These are phyloP conservation scores for Lasioglossum baleicum DNA, from an alignment of 1,140 invertebrate genomes.

Conservation along the genomic window DNA sequence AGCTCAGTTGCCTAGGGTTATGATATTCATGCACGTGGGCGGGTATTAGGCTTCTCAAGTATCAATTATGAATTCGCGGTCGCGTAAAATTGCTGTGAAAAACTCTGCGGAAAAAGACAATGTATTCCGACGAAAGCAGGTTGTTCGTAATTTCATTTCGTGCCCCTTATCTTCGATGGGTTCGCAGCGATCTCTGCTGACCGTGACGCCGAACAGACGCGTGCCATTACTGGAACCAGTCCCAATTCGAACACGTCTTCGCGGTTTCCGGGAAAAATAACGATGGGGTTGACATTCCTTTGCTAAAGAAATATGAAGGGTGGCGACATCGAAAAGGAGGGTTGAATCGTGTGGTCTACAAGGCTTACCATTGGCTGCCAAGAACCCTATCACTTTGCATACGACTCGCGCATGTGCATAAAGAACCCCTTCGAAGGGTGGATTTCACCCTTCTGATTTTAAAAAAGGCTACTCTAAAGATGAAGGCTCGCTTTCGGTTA, in stretches of 20 bases:
- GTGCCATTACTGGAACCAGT: background rate
- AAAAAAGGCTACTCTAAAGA: slow-evolving; percentile 25
- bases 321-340: background rate
- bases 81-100: slow-evolving; percentile 29
- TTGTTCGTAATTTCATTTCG: slow-evolving; percentile 9
- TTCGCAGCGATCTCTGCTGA: background rate
- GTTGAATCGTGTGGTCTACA: background rate
- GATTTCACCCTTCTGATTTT: slow-evolving; percentile 26
- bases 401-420: slow-evolving; percentile 33
- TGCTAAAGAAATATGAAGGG: background rate
- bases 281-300: background rate
- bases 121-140: slow-evolving; percentile 4
- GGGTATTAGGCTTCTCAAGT: background rate
- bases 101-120: background rate
- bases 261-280: background rate
- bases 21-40: background rate
- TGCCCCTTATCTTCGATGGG: background rate
- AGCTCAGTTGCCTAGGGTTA: no score
- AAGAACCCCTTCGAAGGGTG: slow-evolving; percentile 35
- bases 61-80: slow-evolving; percentile 24
- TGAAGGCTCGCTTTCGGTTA: background rate
- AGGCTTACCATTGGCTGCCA: slow-evolving; percentile 20
- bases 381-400: slow-evolving; percentile 44
- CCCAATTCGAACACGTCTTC: background rate
- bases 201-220: background rate